phyloP scores from a whole-genome alignment of 2,797 vertebrate species.

The Hipposideros larvatus region DNA sequence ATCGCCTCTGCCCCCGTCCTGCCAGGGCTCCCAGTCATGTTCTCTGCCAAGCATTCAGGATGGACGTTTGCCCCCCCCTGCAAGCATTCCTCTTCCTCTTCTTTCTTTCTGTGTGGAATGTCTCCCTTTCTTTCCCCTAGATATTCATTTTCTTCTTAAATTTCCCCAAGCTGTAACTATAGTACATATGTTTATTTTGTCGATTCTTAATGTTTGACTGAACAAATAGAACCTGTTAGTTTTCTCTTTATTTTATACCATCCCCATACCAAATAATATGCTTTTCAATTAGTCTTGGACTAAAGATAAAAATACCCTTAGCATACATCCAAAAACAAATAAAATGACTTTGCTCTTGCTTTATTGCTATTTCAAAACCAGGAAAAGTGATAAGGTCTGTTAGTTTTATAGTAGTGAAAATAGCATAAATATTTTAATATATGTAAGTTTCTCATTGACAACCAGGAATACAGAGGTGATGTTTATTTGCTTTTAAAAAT shows the following conservation, averaged over 20 bases:
- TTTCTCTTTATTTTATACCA: slow-evolving; percentile 47
- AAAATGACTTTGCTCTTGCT: neutral
- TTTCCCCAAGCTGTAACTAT: neutral
- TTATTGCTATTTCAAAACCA: slow-evolving; percentile 16
- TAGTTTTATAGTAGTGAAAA: neutral
- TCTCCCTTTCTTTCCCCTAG: slow-evolving; percentile 26
- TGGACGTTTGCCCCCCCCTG: neutral
- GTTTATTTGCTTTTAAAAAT: slow-evolving; percentile 42
- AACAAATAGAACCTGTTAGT: slow-evolving; percentile 11
- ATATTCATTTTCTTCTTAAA: slow-evolving; percentile 13
- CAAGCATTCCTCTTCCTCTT: neutral
- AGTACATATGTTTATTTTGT: slow-evolving; percentile 2
- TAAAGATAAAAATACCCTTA: slow-evolving; percentile 59
- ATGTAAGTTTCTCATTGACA: neutral
- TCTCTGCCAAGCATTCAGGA: neutral
- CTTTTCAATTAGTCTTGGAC: slow-evolving; percentile 57
- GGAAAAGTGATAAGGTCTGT: neutral
- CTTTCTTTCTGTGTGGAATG: neutral
- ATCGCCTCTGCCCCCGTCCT: rapidly evolving
- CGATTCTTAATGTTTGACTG: slow-evolving; percentile 5
- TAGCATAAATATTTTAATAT: slow-evolving; percentile 16
- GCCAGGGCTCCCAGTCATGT: neutral
- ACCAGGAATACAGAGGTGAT: neutral
- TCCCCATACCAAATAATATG: slow-evolving; percentile 19
- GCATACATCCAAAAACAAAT: slow-evolving; percentile 43